Conservation (phyloP, 2,888 invertebrate genomes). For the Lasius fuliginosus region DNA sequence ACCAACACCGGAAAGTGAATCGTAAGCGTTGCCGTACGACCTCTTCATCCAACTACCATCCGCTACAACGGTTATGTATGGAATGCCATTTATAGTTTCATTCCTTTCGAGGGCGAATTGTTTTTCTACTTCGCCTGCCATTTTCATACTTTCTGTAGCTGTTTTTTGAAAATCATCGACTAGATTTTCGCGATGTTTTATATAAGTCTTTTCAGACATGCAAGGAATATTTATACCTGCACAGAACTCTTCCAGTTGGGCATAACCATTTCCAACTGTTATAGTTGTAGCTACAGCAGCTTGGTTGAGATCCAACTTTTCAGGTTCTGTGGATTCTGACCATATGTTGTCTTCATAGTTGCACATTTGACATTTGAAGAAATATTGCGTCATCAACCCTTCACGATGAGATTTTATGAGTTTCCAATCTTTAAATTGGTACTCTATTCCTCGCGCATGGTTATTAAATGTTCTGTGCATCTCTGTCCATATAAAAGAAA, state of each 20-base stretch:
- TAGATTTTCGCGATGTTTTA: neutral
- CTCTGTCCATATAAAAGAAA: too few relatives aligned
- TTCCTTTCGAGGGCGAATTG: too few relatives aligned
- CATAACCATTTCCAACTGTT: neutral
- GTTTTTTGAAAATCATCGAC: neutral
- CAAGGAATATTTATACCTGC: too few relatives aligned
- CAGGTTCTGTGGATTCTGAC: neutral
- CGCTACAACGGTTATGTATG: conserved; percentile 61
- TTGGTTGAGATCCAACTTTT: neutral
- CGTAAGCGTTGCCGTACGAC: conserved; percentile 61
- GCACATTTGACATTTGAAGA: neutral
- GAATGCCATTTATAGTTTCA: too few relatives aligned
- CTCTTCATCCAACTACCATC: conserved; percentile 72
- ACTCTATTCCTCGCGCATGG: too few relatives aligned
- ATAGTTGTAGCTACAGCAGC: neutral
- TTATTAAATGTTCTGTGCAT: too few relatives aligned
- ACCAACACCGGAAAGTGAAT: conserved; percentile 67
- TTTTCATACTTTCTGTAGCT: conserved; percentile 68
- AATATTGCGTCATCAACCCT: neutral
- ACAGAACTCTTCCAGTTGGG: too few relatives aligned
- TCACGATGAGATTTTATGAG: too few relatives aligned
- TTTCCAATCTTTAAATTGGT: too few relatives aligned
- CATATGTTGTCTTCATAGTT: neutral
- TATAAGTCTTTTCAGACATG: too few relatives aligned
- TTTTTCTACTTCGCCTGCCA: conserved; percentile 6